Evolutionary conservation across 2,888 invertebrate genomes (phyloP).

Genomic region (Pasiphila rectangulata): DNA sequence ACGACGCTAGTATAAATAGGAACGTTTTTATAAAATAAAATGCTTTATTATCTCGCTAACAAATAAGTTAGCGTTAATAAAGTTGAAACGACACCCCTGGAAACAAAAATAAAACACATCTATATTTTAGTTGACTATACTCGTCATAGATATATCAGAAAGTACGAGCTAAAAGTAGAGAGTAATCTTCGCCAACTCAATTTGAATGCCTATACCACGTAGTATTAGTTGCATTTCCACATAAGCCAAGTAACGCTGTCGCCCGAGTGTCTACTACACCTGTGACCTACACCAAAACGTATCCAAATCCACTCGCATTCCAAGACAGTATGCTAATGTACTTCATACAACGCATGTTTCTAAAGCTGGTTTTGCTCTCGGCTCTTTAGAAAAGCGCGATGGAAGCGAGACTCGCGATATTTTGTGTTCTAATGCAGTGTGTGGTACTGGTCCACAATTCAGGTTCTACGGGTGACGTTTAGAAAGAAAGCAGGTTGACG

Average conservation of each 20-base stretch:
- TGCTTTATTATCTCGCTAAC: background rate
- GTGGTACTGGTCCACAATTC: slow-evolving; percentile 51
- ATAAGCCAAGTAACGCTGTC: slow-evolving; percentile 56
- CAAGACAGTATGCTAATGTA: slow-evolving; percentile 33
- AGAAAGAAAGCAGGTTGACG: slow-evolving; percentile 1
- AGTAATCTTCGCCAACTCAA: background rate
- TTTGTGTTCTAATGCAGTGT: slow-evolving; percentile 45
- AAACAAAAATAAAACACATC: too few species aligned
- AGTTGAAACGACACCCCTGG: too few species aligned
- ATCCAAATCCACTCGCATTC: slow-evolving; percentile 43
- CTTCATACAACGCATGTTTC: slow-evolving; percentile 37
- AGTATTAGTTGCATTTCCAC: slow-evolving; percentile 54
- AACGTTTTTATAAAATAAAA: background rate
- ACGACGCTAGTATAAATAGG: slow-evolving; percentile 4
- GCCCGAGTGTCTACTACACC: slow-evolving; percentile 70
- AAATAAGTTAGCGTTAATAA: background rate
- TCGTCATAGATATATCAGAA: background rate
- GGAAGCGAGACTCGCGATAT: slow-evolving; percentile 46
- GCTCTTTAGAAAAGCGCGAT: slow-evolving; percentile 42
- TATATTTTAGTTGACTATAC: too few species aligned
- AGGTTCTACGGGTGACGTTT: slow-evolving; percentile 48
- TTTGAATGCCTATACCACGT: slow-evolving; percentile 20
- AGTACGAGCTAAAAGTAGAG: background rate
- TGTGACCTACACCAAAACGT: slow-evolving; percentile 56
- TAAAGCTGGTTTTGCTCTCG: slow-evolving; percentile 22